Evolutionary conservation across 2,113 vertebrate genomes (phyloP), one percentile per base, ranked within the genome.

Genomic region (Hyperoodon ampullatus): DNA sequence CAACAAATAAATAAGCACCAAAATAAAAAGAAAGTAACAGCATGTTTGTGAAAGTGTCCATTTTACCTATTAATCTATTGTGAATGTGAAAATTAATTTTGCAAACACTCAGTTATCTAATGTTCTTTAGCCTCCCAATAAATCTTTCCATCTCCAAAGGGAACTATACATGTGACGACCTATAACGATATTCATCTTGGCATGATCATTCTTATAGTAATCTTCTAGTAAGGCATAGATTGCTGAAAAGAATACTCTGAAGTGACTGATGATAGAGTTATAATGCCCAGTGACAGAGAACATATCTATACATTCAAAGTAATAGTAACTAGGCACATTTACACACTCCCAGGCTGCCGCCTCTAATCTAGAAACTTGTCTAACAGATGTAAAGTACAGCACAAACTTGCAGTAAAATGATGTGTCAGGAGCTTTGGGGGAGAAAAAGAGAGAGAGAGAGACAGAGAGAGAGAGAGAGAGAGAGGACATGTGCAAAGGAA

Each of bases 61-160:
- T 90, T 91, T 93, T 90, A 50, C 35, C 10, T 86, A 53, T 90
- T 96, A 90, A 58, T 74, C 58, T 71, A 35, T 55, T 70, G 10
- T 92, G 70, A 94, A 71, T 82, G 26, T 42, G 19, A 66, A 95
- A 91, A 66, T 92, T 96, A 92, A 91, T 94, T 97, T 95, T 95
- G 39, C 39, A 88, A 84, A 47, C 13, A n/a, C 24, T 93, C 50
- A 53, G 72, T 97, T 96, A 83, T 81, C 88, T 97, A 35, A 63
- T 94, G 50, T 94, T 91, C 55, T 92, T 85, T 88, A 95, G 60
- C 35, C 4, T n/a, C 28, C 55, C 50, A 68, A 24, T 95, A 97
- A 96, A 95, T 95, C 80, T 97, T 92, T 97, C 33, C 9, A 72
- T 95, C 55, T 94, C 61, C 44, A 81, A 80, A 93, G 58, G 24